These are phyloP conservation scores for Cairina moschata DNA, from an alignment of 2,113 vertebrate species.

Conservation along the genomic window DNA sequence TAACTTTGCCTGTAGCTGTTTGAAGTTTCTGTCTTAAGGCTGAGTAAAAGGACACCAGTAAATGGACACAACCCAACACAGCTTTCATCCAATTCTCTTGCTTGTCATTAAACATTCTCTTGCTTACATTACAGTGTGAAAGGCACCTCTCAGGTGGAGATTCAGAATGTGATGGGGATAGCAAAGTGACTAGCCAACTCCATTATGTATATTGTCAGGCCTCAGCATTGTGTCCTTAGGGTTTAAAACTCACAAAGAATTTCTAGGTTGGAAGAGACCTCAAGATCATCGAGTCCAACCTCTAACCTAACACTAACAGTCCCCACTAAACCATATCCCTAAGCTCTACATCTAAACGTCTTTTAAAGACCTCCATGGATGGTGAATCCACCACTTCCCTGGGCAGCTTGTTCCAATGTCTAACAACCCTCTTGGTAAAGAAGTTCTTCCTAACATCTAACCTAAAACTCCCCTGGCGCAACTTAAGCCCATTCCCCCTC, in stretches of 20 bases:
- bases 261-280: no score
- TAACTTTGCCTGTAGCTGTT: not conserved
- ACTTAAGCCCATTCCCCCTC: no score
- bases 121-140: not conserved
- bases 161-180: not conserved
- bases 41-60: not conserved
- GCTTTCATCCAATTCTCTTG: not conserved
- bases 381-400: no score
- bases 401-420: no score
- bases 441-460: no score
- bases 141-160: not conserved
- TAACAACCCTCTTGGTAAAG: no score
- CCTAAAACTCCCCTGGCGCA: no score
- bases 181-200: not conserved
- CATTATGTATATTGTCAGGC: not conserved
- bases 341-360: no score
- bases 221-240: not conserved
- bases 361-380: no score
- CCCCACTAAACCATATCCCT: no score
- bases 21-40: not conserved
- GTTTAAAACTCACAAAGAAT: not conserved
- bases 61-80: not conserved
- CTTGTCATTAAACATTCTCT: not conserved
- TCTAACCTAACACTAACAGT: no score
- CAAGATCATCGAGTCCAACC: no score